Conservation (phyloP, 2,888 invertebrate genomes). For the Agrochola litura region DNA sequence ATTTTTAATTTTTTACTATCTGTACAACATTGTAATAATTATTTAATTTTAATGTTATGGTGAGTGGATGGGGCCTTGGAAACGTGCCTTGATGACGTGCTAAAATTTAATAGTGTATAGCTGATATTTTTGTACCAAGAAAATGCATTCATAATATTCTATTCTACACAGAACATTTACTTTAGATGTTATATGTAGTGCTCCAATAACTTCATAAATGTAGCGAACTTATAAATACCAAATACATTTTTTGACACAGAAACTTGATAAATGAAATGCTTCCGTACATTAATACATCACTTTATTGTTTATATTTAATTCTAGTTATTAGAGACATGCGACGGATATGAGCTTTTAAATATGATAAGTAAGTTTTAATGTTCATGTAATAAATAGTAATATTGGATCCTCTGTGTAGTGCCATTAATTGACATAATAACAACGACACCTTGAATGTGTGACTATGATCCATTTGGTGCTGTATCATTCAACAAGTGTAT, state of each 20-base stretch:
- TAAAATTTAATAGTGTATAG: conserved; percentile 48
- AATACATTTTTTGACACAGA: conserved; percentile 72
- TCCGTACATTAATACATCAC: conserved; percentile 73
- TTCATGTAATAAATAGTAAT: conserved; percentile 48
- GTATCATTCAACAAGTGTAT: conserved; percentile 68
- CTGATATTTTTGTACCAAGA: conserved; percentile 73
- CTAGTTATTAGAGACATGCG: conserved; percentile 65
- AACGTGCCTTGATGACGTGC: conserved; percentile 65
- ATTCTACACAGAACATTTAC: conserved; percentile 62
- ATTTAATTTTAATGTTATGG: conserved; percentile 50
- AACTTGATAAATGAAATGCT: conserved; percentile 65
- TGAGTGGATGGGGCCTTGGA: conserved; percentile 47
- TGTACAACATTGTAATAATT: conserved; percentile 47
- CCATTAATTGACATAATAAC: conserved; percentile 64
- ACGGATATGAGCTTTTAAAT: conserved; percentile 70
- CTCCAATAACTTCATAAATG: conserved; percentile 76
- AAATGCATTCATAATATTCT: conserved; percentile 63
- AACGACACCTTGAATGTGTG: conserved; percentile 38
- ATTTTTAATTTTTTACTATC: conserved; percentile 47
- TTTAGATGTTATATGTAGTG: conserved; percentile 74
- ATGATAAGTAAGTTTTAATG: conserved; percentile 58
- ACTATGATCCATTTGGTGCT: conserved; percentile 75
- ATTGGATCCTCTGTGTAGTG: conserved; percentile 68
- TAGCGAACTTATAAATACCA: conserved; percentile 76
- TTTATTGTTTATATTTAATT: conserved; percentile 62